Percentiles rank a stretch among this genome's conserved stretches.
Evolutionary conservation across 1,140 invertebrate species (phyloP).

Genomic region (Bombus sylvicola): DNA sequence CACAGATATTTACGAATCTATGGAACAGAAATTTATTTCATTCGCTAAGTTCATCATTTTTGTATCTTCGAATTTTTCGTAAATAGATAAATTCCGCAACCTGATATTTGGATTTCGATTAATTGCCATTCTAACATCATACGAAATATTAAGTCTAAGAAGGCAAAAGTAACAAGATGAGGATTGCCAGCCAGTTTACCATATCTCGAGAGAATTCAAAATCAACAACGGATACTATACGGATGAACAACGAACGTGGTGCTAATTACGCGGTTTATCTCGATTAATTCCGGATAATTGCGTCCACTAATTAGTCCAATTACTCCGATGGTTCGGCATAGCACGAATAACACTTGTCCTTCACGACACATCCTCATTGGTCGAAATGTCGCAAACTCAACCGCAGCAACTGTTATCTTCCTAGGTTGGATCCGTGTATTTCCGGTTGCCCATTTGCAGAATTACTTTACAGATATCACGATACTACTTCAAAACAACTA

Average conservation of each 20-base stretch:
- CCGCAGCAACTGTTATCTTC: conserved; percentile 38
- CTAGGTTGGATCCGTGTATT: background rate
- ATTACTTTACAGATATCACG: conserved; percentile 16
- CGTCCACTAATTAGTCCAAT: conserved; percentile 68
- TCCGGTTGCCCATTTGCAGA: background rate
- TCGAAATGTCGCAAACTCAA: conserved; percentile 41
- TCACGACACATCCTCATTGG: conserved; percentile 20
- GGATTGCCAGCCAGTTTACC: conserved; percentile 16
- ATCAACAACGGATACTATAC: conserved; percentile 39
- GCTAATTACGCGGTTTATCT: conserved; percentile 73
- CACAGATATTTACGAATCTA: too few species aligned
- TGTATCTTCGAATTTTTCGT: too few species aligned
- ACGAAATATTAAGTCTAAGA: conserved; percentile 7
- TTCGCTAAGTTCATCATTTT: too few species aligned
- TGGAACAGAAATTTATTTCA: too few species aligned
- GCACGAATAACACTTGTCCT: conserved; percentile 27
- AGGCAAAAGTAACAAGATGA: background rate
- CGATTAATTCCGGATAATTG: conserved; percentile 73
- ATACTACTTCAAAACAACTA: background rate
- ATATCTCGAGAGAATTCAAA: conserved; percentile 25
- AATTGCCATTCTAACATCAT: background rate
- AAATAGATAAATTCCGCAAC: too few species aligned
- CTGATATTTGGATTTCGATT: too few species aligned
- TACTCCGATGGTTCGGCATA: conserved; percentile 47
- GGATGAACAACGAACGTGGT: conserved; percentile 53